These are phyloP conservation scores for Aegotheles bennettii DNA, from an alignment of 2,113 vertebrate genomes.

Conservation along the genomic window DNA sequence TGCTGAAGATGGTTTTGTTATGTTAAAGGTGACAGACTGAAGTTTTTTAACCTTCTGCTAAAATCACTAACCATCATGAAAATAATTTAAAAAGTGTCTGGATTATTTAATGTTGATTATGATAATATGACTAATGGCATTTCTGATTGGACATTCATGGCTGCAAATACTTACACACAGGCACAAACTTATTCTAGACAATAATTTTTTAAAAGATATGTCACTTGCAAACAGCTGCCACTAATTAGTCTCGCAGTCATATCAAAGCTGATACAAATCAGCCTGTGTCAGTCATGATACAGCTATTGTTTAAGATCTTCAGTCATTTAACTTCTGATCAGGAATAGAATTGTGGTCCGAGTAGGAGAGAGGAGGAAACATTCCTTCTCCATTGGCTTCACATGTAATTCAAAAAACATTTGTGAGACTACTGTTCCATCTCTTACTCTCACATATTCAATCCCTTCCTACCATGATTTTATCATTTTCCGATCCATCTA, in stretches of 20 bases:
- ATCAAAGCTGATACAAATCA: background rate
- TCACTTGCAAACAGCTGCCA: background rate
- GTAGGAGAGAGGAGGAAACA: background rate
- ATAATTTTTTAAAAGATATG: background rate
- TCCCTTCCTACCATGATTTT: background rate
- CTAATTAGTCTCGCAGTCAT: background rate
- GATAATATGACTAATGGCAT: background rate
- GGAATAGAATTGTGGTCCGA: background rate
- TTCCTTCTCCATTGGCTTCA: background rate
- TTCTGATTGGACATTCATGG: background rate
- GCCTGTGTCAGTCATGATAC: background rate
- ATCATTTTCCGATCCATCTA: background rate
- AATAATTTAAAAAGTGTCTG: background rate
- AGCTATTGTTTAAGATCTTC: background rate
- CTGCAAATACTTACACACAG: background rate
- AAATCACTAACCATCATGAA: background rate
- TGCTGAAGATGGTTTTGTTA: background rate
- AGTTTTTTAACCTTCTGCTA: background rate
- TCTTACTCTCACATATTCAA: background rate
- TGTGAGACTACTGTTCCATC: background rate
- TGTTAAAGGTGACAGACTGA: background rate
- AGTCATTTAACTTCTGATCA: background rate
- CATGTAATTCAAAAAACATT: accelerated
- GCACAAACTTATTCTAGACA: background rate
- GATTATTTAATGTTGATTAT: background rate